Percentiles rank a stretch among this genome's conserved stretches.
These are phyloP conservation scores for Charanyca ferruginea DNA, from an alignment of 2,888 invertebrate genomes.

Conservation along the genomic window DNA sequence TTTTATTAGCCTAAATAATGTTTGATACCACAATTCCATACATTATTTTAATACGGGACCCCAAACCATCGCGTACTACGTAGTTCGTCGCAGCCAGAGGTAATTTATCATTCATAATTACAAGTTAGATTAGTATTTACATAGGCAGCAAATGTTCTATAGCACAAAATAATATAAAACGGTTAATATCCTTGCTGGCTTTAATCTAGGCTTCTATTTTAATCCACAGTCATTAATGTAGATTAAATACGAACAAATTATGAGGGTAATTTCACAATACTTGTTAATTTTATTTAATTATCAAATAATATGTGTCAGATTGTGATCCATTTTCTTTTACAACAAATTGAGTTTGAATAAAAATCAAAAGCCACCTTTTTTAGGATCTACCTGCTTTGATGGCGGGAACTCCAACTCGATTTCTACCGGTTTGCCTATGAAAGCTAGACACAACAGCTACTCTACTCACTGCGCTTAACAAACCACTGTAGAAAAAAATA, in stretches of 20 bases:
- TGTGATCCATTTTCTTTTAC: background rate
- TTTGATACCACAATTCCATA: background rate
- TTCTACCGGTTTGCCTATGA: no score
- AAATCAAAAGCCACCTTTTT: no score
- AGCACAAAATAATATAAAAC: slow-evolving; percentile 5
- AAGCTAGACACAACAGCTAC: no score
- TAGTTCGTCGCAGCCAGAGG: background rate
- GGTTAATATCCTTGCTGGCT: slow-evolving; percentile 12
- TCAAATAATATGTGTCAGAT: background rate
- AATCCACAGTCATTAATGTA: background rate
- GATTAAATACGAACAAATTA: slow-evolving; percentile 9
- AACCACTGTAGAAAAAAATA: no score
- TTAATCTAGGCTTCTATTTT: slow-evolving; percentile 6
- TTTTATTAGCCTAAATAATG: background rate
- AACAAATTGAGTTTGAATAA: background rate
- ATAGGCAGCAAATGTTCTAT: slow-evolving; percentile 15
- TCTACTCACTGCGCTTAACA: no score
- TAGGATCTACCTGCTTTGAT: no score
- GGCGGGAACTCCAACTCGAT: no score
- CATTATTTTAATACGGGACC: background rate
- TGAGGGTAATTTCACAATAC: background rate
- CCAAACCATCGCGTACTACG: background rate
- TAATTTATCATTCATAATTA: slow-evolving; percentile 39
- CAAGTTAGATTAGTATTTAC: slow-evolving; percentile 29
- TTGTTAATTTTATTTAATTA: background rate